phyloP scores from a whole-genome alignment of 2,797 vertebrate genomes.

The Limosa lapponica region DNA sequence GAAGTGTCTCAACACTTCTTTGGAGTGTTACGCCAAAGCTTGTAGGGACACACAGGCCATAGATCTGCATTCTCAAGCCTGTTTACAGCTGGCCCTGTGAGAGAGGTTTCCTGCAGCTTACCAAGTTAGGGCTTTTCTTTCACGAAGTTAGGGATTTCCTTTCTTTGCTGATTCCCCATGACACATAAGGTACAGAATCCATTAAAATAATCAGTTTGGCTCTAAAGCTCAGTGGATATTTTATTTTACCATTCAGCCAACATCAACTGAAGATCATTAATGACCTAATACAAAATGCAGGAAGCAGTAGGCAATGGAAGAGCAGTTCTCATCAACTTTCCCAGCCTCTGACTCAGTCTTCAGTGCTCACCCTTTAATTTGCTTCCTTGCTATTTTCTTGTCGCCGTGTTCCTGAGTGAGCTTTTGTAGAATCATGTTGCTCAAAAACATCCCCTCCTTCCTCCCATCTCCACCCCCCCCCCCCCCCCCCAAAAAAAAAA shows the following conservation, averaged over 20 bases:
- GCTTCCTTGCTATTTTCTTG: not conserved
- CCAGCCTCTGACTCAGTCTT: not conserved
- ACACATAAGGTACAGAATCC: not conserved
- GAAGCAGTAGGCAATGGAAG: not conserved
- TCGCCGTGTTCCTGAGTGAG: not conserved
- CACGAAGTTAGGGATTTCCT: not conserved
- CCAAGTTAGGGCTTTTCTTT: not conserved
- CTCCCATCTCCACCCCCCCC: rapidly evolving
- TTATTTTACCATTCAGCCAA: not conserved
- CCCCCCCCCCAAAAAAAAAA: no score
- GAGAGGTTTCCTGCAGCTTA: not conserved
- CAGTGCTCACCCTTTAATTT: not conserved
- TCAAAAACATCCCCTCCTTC: not conserved
- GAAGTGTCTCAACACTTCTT: no score
- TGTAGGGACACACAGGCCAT: not conserved
- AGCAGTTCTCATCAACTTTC: not conserved
- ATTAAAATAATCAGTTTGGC: not conserved
- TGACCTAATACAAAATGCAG: not conserved
- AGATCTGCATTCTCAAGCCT: not conserved
- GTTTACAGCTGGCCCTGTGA: not conserved
- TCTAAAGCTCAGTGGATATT: not conserved
- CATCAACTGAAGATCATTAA: not conserved
- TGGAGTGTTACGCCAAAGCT: not conserved
- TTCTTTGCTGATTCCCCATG: not conserved
- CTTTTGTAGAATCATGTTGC: not conserved